phyloP scores from a whole-genome alignment of 1,140 invertebrate genomes.

The Eumeta japonica region DNA sequence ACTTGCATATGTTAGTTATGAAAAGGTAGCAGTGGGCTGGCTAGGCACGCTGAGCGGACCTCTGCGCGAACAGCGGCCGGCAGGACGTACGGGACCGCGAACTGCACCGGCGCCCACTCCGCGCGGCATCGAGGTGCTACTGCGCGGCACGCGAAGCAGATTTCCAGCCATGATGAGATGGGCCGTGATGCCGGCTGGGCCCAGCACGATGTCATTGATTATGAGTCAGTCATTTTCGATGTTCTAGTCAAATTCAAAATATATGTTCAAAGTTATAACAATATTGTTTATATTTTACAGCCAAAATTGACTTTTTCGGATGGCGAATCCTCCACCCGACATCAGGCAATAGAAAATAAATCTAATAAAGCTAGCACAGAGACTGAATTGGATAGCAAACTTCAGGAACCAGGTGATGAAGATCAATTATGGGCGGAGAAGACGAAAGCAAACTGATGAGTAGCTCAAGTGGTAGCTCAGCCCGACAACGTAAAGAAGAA shows the following conservation, averaged over 20 bases:
- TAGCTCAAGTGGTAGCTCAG: slow-evolving; percentile 71
- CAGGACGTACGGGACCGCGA: slow-evolving; percentile 14
- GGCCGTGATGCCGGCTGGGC: slow-evolving; percentile 88
- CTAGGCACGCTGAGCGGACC: slow-evolving; percentile 38
- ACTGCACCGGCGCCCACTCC: slow-evolving; percentile 18
- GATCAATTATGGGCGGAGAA: slow-evolving; percentile 74
- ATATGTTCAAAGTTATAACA: too few relatives aligned
- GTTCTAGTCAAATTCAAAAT: too few relatives aligned
- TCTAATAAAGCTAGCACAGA: slow-evolving; percentile 35
- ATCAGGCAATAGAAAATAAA: slow-evolving; percentile 20
- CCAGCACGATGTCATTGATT: slow-evolving; percentile 89
- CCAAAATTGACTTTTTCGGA: slow-evolving; percentile 93
- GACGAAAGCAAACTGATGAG: slow-evolving; percentile 66
- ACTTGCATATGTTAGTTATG: slow-evolving; percentile 17
- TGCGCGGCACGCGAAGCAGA: slow-evolving; percentile 89
- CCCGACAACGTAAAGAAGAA: slow-evolving; percentile 75
- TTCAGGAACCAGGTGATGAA: slow-evolving; percentile 61
- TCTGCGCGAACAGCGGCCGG: slow-evolving; percentile 23
- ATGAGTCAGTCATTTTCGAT: slow-evolving; percentile 65
- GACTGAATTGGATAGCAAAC: slow-evolving; percentile 37
- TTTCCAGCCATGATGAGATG: slow-evolving; percentile 89
- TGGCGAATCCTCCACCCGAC: slow-evolving; percentile 67
- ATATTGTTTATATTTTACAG: slow-evolving; percentile 47
- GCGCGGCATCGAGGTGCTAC: slow-evolving; percentile 48
- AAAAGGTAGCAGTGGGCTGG: slow-evolving; percentile 50